These are phyloP conservation scores for Coregonus clupeaformis DNA, from an alignment of 2,113 vertebrate species.

Conservation along the genomic window DNA sequence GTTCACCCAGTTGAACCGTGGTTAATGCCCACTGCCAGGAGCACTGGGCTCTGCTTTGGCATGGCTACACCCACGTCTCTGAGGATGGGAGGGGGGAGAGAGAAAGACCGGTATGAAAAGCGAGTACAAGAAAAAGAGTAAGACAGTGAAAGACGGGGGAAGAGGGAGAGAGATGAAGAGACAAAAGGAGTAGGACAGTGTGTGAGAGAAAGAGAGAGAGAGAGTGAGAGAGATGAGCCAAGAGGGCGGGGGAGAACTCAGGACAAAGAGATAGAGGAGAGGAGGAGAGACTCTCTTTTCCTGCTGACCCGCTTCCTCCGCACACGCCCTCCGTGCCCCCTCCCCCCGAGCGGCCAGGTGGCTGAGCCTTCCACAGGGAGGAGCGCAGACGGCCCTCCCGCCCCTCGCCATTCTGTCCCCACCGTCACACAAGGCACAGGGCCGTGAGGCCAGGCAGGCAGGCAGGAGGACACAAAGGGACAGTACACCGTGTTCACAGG, in stretches of 20 bases:
- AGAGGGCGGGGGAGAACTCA: neutral
- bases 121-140: conserved; percentile 12
- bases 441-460: conserved; percentile 45
- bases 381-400: conserved; percentile 71
- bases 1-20: conserved; percentile 24
- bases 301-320: conserved; percentile 40
- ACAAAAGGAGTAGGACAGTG: conserved; percentile 32
- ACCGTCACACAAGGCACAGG: conserved; percentile 54
- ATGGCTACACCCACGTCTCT: no score
- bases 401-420: conserved; percentile 62
- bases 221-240: conserved; percentile 32
- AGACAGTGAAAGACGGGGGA: conserved; percentile 18
- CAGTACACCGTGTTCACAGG: conserved; percentile 1
- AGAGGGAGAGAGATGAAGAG: conserved; percentile 31
- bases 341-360: conserved; percentile 67
- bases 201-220: neutral
- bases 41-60: neutral
- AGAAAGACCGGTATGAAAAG: conserved; percentile 10
- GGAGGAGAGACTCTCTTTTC: conserved; percentile 44
- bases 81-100: neutral
- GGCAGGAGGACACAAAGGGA: conserved; percentile 52
- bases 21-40: neutral
- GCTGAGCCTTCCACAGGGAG: conserved; percentile 40
- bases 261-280: neutral
- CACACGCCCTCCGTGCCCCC: neutral